These are phyloP conservation scores for Lepeophtheirus salmonis DNA, from an alignment of 1,140 invertebrate genomes.

Conservation along the genomic window DNA sequence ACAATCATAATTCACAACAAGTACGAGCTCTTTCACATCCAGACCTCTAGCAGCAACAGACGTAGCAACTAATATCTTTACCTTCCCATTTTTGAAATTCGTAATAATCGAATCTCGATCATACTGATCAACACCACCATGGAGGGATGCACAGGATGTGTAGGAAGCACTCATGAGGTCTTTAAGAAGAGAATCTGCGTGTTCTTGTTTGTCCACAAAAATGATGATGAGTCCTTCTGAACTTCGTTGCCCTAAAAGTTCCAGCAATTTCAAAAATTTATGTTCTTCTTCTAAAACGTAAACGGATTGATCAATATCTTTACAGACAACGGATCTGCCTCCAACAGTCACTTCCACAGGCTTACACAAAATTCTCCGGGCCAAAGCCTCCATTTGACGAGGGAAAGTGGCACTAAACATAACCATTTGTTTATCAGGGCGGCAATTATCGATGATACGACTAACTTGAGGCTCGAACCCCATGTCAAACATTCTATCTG, in stretches of 20 bases:
- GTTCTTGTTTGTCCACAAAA: constrained; percentile 88
- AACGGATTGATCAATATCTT: constrained; percentile 65
- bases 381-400: constrained; percentile 93
- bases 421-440: constrained; percentile 92
- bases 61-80: constrained; percentile 37
- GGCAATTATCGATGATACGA: constrained; percentile 89
- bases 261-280: constrained; percentile 92
- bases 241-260: constrained; percentile 82
- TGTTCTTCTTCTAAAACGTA: constrained; percentile 77
- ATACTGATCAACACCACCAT: constrained; percentile 83
- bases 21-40: constrained; percentile 91
- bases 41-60: constrained; percentile 44
- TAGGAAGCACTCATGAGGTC: constrained; percentile 91
- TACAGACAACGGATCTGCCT: constrained; percentile 88
- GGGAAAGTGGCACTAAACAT: constrained; percentile 99
- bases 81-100: constrained; percentile 87
- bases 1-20: constrained; percentile 98
- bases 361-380: constrained; percentile 72
- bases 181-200: constrained; percentile 23
- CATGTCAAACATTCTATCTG: constrained; percentile 99
- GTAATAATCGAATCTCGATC: constrained; percentile 82
- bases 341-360: constrained; percentile 91
- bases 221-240: constrained; percentile 82
- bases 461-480: constrained; percentile 98
- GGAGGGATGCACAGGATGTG: constrained; percentile 70